phyloP scores from a whole-genome alignment of 1,140 invertebrate genomes.

The Papilio dardanus region DNA sequence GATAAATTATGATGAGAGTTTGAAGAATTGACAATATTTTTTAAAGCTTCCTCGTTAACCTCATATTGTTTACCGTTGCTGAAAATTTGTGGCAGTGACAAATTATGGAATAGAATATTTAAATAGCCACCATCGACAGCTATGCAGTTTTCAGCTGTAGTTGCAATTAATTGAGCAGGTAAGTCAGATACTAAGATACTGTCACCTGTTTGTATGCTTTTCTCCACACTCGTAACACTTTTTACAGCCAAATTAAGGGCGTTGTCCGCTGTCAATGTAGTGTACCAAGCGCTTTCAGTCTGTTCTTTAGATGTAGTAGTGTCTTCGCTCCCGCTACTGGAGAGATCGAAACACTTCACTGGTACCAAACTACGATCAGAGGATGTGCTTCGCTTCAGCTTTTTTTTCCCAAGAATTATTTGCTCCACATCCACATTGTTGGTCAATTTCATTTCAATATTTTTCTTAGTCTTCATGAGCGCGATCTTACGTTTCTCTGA shows the following conservation, averaged over 20 bases:
- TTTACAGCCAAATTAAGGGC: slow-evolving; percentile 32
- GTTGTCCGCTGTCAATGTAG: slow-evolving; percentile 36
- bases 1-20: slow-evolving; percentile 50
- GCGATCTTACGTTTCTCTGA: slow-evolving; percentile 73
- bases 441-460: slow-evolving; percentile 70
- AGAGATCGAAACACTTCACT: slow-evolving; percentile 74
- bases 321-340: slow-evolving; percentile 73
- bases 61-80: slow-evolving; percentile 72
- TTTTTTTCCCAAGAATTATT: slow-evolving; percentile 69
- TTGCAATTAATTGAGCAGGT: slow-evolving; percentile 50
- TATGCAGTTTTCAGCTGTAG: slow-evolving; percentile 65
- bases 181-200: slow-evolving; percentile 40
- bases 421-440: slow-evolving; percentile 69
- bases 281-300: slow-evolving; percentile 43
- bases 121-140: slow-evolving; percentile 74
- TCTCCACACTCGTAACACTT: slow-evolving; percentile 55
- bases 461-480: slow-evolving; percentile 75
- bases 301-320: slow-evolving; percentile 56
- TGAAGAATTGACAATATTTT: slow-evolving; percentile 63
- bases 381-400: slow-evolving; percentile 54
- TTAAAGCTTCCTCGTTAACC: slow-evolving; percentile 74
- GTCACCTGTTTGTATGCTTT: slow-evolving; percentile 69
- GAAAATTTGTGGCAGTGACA: slow-evolving; percentile 70
- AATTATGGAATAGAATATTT: slow-evolving; percentile 73
- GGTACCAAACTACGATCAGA: slow-evolving; percentile 60